A percentile compares a stretch with the other conserved stretches of the same genome.
phyloP scores from a whole-genome alignment of 2,888 invertebrate genomes.

The Cryptops parisi region DNA sequence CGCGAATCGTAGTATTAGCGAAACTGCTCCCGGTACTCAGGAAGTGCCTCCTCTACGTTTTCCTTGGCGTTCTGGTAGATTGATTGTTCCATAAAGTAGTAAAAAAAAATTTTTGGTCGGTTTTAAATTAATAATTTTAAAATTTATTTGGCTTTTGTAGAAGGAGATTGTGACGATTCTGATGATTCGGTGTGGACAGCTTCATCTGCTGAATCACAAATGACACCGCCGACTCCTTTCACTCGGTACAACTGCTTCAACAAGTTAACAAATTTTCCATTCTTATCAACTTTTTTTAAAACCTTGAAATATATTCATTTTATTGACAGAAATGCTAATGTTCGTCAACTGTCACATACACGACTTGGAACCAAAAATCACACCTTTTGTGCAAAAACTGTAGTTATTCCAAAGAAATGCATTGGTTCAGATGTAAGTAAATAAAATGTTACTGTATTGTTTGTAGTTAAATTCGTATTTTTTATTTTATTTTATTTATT shows the following conservation, averaged over 20 bases:
- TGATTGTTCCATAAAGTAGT: neutral
- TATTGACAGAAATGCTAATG: neutral
- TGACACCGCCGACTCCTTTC: neutral
- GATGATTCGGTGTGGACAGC: conserved; percentile 1
- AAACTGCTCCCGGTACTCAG: conserved; percentile 13
- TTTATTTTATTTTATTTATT: conserved; percentile 2
- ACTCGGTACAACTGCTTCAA: neutral
- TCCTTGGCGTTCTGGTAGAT: neutral
- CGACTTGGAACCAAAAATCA: conserved; percentile 33
- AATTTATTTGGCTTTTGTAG: neutral
- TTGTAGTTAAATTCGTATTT: no score
- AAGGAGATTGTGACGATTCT: neutral
- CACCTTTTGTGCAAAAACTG: conserved; percentile 56
- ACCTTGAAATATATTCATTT: no score
- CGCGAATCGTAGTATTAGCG: conserved; percentile 17
- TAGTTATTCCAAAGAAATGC: conserved; percentile 65
- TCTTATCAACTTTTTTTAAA: no score
- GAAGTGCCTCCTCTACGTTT: neutral
- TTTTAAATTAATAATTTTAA: neutral
- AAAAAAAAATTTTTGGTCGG: neutral
- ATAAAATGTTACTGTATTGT: no score
- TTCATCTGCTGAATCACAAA: neutral
- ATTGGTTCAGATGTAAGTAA: no score
- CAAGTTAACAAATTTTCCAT: no score
- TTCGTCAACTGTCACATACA: neutral